Conservation (phyloP, 2,888 invertebrate species). For the Pachycephus smyrnensis region DNA sequence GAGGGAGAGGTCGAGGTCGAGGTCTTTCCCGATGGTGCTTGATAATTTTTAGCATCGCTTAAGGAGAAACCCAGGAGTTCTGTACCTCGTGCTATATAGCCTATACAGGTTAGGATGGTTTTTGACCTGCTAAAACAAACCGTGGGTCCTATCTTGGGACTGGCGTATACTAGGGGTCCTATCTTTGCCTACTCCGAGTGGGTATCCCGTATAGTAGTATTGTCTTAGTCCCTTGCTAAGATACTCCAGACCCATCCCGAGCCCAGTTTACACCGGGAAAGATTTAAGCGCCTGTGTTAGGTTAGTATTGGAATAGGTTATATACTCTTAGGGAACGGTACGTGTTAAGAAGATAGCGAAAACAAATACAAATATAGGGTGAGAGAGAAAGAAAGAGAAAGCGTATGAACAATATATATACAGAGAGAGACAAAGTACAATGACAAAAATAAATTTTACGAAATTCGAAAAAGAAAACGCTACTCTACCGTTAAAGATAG, state of each 20-base stretch:
- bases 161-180: constrained; percentile 28
- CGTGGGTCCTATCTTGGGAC: constrained; percentile 40
- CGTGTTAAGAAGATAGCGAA: not conserved
- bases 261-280: constrained; percentile 25
- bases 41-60: not conserved
- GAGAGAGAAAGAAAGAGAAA: too few species aligned
- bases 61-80: constrained; percentile 5
- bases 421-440: too few species aligned
- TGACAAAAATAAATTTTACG: not conserved
- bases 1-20: not conserved
- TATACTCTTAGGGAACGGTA: not conserved
- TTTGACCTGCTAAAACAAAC: constrained; percentile 56
- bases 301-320: not conserved
- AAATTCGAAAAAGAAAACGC: not conserved
- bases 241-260: constrained; percentile 28
- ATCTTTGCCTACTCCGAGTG: constrained; percentile 33
- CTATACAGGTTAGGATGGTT: constrained; percentile 32
- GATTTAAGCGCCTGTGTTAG: constrained; percentile 16
- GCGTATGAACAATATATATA: too few species aligned
- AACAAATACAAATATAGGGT: not conserved
- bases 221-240: constrained; percentile 41
- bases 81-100: not conserved
- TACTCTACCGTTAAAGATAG: not conserved
- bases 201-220: constrained; percentile 34
- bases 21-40: constrained; percentile 19